Evolutionary conservation across 2,113 vertebrate species (phyloP).

Genomic region (Morone chrysops): DNA sequence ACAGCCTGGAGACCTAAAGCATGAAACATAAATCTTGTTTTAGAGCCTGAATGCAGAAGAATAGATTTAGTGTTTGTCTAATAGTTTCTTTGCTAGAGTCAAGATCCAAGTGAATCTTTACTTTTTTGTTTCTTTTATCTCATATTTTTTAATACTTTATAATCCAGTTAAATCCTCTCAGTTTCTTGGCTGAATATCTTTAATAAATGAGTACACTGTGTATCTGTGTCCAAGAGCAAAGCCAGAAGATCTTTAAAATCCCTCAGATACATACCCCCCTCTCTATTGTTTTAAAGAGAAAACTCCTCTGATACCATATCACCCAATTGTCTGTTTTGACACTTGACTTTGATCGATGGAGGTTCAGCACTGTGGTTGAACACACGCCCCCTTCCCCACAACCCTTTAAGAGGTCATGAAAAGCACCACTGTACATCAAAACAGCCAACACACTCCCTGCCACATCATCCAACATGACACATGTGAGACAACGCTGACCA

Average conservation of each 20-base stretch:
- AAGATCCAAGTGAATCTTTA: conserved; percentile 44
- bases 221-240: conserved; percentile 3
- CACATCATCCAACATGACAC: conserved; percentile 80
- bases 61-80: conserved; percentile 42
- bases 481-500: conserved; percentile 82
- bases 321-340: conserved; percentile 79
- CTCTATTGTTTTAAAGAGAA: conserved; percentile 49
- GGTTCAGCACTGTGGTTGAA: conserved; percentile 73
- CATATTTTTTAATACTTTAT: conserved; percentile 47
- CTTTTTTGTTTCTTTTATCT: conserved; percentile 24
- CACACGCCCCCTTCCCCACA: conserved; percentile 63
- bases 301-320: conserved; percentile 55
- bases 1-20: conserved; percentile 66
- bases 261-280: background rate
- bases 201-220: conserved; percentile 1
- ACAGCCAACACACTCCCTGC: conserved; percentile 65
- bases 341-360: conserved; percentile 83
- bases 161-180: conserved; percentile 26
- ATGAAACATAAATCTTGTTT: conserved; percentile 60
- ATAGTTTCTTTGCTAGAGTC: conserved; percentile 31
- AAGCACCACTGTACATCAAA: conserved; percentile 79
- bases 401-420: conserved; percentile 79
- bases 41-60: conserved; percentile 56
- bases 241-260: conserved; percentile 10
- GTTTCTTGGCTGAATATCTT: conserved; percentile 16